Percentiles rank a stretch among this genome's conserved stretches.
These are phyloP conservation scores for Perizoma affinitatum DNA, from an alignment of 2,888 invertebrate species.

Conservation along the genomic window DNA sequence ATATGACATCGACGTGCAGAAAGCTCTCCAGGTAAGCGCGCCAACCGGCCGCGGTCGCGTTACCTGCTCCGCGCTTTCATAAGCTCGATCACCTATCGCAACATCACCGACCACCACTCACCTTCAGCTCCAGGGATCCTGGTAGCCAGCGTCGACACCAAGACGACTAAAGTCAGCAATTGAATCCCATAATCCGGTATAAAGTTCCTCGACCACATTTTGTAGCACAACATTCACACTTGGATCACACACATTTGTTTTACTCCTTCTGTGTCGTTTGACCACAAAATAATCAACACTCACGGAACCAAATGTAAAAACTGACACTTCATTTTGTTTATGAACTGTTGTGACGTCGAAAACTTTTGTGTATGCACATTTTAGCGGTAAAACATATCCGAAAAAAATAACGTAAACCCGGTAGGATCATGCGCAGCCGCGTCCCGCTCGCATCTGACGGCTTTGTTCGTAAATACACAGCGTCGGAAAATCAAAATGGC, in stretches of 20 bases:
- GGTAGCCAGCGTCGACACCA: conserved; percentile 73
- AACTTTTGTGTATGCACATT: conserved; percentile 72
- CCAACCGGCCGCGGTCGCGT: conserved; percentile 62
- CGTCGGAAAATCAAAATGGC: conserved; percentile 84
- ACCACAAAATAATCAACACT: conserved; percentile 77
- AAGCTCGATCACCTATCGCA: conserved; percentile 69
- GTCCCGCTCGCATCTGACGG: conserved; percentile 84
- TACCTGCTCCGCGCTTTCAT: conserved; percentile 72
- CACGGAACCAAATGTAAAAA: conserved; percentile 83
- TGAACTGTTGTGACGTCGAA: conserved; percentile 75
- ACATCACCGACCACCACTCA: conserved; percentile 67
- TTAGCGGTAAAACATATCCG: conserved; percentile 82
- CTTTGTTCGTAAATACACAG: conserved; percentile 83
- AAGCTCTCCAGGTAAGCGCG: conserved; percentile 57
- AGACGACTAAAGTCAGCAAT: conserved; percentile 76
- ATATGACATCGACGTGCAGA: conserved; percentile 49
- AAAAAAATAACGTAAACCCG: conserved; percentile 66
- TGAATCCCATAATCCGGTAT: conserved; percentile 88
- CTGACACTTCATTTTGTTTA: conserved; percentile 83
- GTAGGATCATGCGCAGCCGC: conserved; percentile 81
- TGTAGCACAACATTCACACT: conserved; percentile 85
- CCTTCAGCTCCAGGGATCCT: conserved; percentile 84
- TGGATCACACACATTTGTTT: conserved; percentile 84
- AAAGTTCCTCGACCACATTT: conserved; percentile 88
- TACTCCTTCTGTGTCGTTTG: conserved; percentile 76